Evolutionary conservation across 2,888 invertebrate species (phyloP).

Genomic region (Aspidiotus destructor): DNA sequence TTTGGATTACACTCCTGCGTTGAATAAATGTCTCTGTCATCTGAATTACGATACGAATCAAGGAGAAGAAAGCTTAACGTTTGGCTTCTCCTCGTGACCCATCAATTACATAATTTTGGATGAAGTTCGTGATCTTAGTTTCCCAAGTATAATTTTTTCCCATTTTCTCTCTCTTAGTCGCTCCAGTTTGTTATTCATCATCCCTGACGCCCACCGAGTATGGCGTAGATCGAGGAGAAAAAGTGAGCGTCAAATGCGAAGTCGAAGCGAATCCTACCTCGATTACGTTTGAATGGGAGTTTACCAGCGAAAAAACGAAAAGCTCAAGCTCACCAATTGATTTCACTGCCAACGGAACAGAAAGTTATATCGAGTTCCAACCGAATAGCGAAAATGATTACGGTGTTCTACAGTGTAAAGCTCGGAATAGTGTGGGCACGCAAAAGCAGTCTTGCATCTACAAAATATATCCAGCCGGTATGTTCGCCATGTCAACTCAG

Average conservation of each 20-base stretch:
- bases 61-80: too few species aligned
- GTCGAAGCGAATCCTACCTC: constrained; percentile 67
- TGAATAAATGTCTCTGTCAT: too few species aligned
- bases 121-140: neutral
- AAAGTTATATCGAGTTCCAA: constrained; percentile 74
- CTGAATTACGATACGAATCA: too few species aligned
- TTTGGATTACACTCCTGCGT: too few species aligned
- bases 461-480: constrained; percentile 62
- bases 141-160: neutral
- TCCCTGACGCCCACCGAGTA: constrained; percentile 47
- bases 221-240: constrained; percentile 63
- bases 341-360: constrained; percentile 62
- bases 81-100: too few species aligned
- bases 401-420: constrained; percentile 64
- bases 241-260: constrained; percentile 55
- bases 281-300: constrained; percentile 61
- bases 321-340: constrained; percentile 67
- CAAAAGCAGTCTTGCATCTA: constrained; percentile 64
- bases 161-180: constrained; percentile 46
- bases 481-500: constrained; percentile 32
- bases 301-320: constrained; percentile 65
- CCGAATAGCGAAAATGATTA: constrained; percentile 81
- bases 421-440: constrained; percentile 59
- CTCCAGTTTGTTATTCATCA: constrained; percentile 58
- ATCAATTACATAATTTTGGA: neutral